Evolutionary conservation across 2,888 invertebrate genomes (phyloP), one percentile per base, ranked within the genome.

Genomic region (Dasypogon diadema): DNA sequence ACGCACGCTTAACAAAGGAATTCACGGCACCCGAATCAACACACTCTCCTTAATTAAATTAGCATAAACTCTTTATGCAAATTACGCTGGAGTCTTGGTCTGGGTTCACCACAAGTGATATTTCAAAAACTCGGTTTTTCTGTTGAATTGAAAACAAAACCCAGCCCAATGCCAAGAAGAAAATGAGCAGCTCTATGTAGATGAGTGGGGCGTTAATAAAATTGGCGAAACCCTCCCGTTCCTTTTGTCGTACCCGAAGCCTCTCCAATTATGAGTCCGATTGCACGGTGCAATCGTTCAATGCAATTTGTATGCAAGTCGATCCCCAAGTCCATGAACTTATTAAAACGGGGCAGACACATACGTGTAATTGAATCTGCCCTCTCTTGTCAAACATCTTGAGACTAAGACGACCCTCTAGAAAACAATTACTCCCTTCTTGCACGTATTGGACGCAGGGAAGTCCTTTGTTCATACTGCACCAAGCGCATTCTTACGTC

Each of bases 21-120:
- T 14, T 30, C 51, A 24, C 14, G 30, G 46, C 26, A n/a, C 14
- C 46, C 48, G 24, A 18, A n/a, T 5, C 24, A 48, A 54, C 22
- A 54, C 26, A 70, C 70, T 70, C 21, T 30, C 51, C 21, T 70
- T 70, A 54, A 70, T 70, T 70, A 70, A 70, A 70, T 70, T 70
- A 70, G 70, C 70, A 70, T 70, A 54, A 70, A 54, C 21, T 54
- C 70, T 70, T 70, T 54, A 70, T 70, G 51, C 54, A 14, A 30
- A 54, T n/a, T 24, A 70, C 54, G 54, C 51, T 54, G 54, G 70
- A 2, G 30, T 54, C 34, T 21, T n/a, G n/a, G n/a, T 46, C 65
- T 22, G 1, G n/a, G 70, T 30, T 30, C 54, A 18, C 26, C 14
- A 24, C 16, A 24, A 48, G 16, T 68, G 24, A 18, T 42, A 14